These are phyloP conservation scores for Cotesia typhae DNA, from an alignment of 1,140 invertebrate genomes.

Conservation along the genomic window DNA sequence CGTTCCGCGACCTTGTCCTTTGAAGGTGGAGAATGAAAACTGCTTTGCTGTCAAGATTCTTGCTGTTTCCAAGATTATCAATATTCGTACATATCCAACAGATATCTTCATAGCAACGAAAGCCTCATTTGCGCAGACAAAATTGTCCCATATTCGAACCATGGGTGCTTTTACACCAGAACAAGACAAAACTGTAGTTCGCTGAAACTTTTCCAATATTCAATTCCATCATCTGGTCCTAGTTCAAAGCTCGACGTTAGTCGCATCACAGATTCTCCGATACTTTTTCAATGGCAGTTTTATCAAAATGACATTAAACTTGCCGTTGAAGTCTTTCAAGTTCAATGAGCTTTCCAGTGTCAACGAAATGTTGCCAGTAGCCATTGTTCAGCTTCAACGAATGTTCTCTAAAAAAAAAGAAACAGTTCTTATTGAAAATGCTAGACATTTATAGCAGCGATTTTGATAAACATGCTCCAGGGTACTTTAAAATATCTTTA, in stretches of 20 bases:
- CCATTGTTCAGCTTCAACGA: slow-evolving; percentile 99
- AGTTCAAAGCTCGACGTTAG: slow-evolving; percentile 89
- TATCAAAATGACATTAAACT: slow-evolving; percentile 97
- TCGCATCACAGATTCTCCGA: slow-evolving; percentile 84
- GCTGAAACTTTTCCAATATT: slow-evolving; percentile 93
- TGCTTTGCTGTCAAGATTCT: slow-evolving; percentile 90
- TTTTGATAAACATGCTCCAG: not conserved
- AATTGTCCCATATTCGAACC: slow-evolving; percentile 92
- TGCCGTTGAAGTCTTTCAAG: slow-evolving; percentile 85
- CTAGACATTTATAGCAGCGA: too few relatives aligned
- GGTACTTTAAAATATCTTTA: slow-evolving; percentile 78
- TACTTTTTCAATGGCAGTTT: slow-evolving; percentile 97
- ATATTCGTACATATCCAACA: slow-evolving; percentile 99
- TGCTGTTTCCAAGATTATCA: slow-evolving; percentile 90
- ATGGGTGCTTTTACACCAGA: slow-evolving; percentile 97
- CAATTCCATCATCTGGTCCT: slow-evolving; percentile 94
- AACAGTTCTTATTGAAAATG: not conserved
- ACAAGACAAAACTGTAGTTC: slow-evolving; percentile 92
- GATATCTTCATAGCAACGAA: slow-evolving; percentile 96
- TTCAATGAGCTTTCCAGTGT: slow-evolving; percentile 93
- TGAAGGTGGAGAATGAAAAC: slow-evolving; percentile 92
- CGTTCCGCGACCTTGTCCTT: slow-evolving; percentile 73
- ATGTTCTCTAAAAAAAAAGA: slow-evolving; percentile 81
- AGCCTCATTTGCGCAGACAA: slow-evolving; percentile 96
- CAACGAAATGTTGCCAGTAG: slow-evolving; percentile 99